Percentiles rank a stretch among this genome's conserved stretches.
Conservation (phyloP, 2,113 vertebrate genomes). For the Cygnus atratus region DNA sequence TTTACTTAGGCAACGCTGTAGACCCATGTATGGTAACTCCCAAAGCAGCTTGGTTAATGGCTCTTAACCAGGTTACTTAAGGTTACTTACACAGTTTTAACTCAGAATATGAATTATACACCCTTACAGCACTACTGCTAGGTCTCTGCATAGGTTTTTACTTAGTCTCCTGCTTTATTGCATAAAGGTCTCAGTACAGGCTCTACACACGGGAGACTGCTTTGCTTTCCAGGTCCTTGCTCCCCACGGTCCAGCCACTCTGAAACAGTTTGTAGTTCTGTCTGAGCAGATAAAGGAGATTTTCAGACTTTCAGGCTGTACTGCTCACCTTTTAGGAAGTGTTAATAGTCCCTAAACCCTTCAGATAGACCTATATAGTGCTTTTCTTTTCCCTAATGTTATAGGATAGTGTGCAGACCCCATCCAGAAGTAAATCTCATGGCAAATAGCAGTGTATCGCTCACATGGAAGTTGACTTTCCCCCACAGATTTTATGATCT, state of each 20-base stretch:
- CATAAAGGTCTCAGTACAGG: neutral
- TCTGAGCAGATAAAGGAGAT: neutral
- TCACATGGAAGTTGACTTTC: neutral
- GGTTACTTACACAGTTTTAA: neutral
- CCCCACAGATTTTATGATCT: neutral
- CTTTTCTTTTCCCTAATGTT: neutral
- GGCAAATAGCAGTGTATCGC: neutral
- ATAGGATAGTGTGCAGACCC: neutral
- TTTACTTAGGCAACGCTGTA: neutral
- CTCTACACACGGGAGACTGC: neutral
- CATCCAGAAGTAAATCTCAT: neutral
- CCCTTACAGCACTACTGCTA: neutral
- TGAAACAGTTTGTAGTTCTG: neutral
- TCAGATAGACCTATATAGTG: neutral
- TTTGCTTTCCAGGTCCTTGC: neutral
- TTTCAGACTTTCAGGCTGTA: neutral
- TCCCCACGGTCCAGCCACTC: neutral
- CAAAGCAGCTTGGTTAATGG: neutral
- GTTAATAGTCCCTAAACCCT: neutral
- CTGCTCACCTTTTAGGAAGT: neutral
- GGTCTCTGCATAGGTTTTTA: neutral
- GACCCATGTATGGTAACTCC: neutral
- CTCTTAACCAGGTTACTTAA: neutral
- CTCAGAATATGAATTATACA: neutral
- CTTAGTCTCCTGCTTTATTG: neutral